Evolutionary conservation across 2,797 vertebrate species (phyloP), one percentile per base, ranked within the genome.

Genomic region (Hippoglossus hippoglossus): DNA sequence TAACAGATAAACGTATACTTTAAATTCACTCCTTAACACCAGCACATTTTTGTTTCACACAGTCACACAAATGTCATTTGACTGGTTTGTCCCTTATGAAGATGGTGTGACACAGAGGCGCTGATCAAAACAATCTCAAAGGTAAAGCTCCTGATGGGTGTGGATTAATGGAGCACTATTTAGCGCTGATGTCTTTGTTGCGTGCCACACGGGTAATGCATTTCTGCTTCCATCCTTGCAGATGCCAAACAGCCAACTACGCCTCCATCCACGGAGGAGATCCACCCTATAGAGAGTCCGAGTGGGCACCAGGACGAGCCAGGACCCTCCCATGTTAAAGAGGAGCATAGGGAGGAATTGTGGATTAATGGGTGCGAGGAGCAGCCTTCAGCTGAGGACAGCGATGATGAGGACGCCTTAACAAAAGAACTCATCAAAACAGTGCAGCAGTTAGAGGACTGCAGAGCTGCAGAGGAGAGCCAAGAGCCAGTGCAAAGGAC

Each of bases 381-480:
- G 26, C 79, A 36, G 8, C 69, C 19, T 0, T 63, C 56, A 16
- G 66, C 50, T 0, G 85, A 87, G 56, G 79, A 87, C 62, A 82
- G 83, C 8, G 77, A 86, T 2, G 88, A 85, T 0, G 82, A 64
- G 0, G 87, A 91, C 3, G 67, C 79, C 6, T 36, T 89, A 39
- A 88, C 89, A 0, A 80, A 82, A 61, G 87, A 83, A n/a, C 84
- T 88, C 15, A 88, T 91, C 46, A 84, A 85, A 79, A 90, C 89
- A 15, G 87, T 88, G 49, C 86, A 88, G 74, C 81, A 90, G 73
- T 31, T 88, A 22, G 88, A 90, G 49, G 79, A 82, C 49, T 84
- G 77, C 3, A 57, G 73, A 62, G 77, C 73, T 2, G 71, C 83
- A 5, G 82, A 89, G 63, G 79, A 85, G 58, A 51, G 66, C 67